Base-by-base conservation (phyloP, 2,797 vertebrate species). In the Myoxocephalus aenaeus region DNA sequence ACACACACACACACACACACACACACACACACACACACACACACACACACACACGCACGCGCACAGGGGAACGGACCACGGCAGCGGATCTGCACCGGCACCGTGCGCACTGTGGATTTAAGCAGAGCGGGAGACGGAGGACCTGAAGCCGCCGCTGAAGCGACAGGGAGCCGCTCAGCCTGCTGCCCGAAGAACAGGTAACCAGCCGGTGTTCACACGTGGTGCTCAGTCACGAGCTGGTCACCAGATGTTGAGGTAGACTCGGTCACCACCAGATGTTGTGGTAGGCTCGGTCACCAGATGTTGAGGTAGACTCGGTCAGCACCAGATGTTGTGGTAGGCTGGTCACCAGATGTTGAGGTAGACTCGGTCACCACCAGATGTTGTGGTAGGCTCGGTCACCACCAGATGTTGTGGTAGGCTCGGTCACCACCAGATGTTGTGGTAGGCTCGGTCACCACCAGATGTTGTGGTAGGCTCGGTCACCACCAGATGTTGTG, bases 81-180 rank as follows among this genome's bases (percentile, higher is more conserved):
- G 46, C 11, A 50, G 18, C 59, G 36, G 64, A 59, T 25, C 73
- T 48, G 48, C 54, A 48, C 66, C 76, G 57, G 22, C 29, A 0
- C 38, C 7, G 27, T 46, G 15, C 36, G n/a, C 14, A 56, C 51
- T 63, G 57, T 82, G 87, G 82, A 84, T 86, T 81, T 66, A 85
- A 57, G n/a, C 18, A 53, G 48, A 59, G 53, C 22, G 18, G n/a
- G 15, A 9, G 22, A 59, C 15, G 63, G 38, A 20, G 29, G 69
- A 68, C 53, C 53, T 57, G 46, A 70, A 65, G 51, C 15, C 57
- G 25, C 22, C 53, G 14, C 36, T 17, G 75, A 78, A 54, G 70
- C 70, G 46, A 77, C 72, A 71, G 59, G 73, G 66, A 82, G 71
- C 67, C 64, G 67, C 73, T 75, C 69, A 69, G 32, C 59, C 81